Evolutionary conservation across 2,888 invertebrate genomes (phyloP), one percentile per base, ranked within the genome.

Genomic region (Ectemnius cavifrons): DNA sequence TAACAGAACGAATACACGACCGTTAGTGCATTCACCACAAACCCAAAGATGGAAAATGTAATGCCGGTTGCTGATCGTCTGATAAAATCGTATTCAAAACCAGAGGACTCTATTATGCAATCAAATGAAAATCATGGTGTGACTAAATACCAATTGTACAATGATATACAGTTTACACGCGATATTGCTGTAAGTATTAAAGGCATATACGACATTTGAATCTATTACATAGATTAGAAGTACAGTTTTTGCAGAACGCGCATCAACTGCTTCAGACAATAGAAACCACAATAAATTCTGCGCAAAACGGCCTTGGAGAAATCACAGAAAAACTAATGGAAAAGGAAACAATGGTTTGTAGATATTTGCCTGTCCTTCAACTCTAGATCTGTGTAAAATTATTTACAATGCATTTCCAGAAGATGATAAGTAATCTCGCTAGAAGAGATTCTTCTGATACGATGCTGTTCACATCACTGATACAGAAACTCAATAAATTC

Each of bases 221-320:
- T 56, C 16, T 20, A 47, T 37, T 45, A 20, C 49, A 23, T 13
- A 46, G 16, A 27, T 18, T 27, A 63, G n/a, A 46, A 4, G 49
- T 16, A 45, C 57, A 14, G 18, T 58, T 47, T 57, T 11, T 28
- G 11, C 62, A 16, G 2, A 47, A 47, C 11, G 37, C 37, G 8
- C 37, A 37, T 56, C 82, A 85, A 56, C 67, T 85, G 5, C 84
- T 87, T 52, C 87, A 86, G 80, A 76, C 69, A 14, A 68, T 87
- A 46, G 84, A 87, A 79, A 84, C 82, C 49, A 69, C 79, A n/a
- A 83, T 87, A 76, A 83, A 80, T 56, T 76, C 81, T 67, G 82
- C 84, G 65, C 84, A 84, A 80, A 64, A 23, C 73, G 79, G 82
- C 11, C 77, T 89, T 16, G 80, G 81, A 73, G 86, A 86, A 8